Percentiles rank a stretch among this genome's conserved stretches.
Conservation (phyloP, 2,113 vertebrate species). For the Hippolais icterina region DNA sequence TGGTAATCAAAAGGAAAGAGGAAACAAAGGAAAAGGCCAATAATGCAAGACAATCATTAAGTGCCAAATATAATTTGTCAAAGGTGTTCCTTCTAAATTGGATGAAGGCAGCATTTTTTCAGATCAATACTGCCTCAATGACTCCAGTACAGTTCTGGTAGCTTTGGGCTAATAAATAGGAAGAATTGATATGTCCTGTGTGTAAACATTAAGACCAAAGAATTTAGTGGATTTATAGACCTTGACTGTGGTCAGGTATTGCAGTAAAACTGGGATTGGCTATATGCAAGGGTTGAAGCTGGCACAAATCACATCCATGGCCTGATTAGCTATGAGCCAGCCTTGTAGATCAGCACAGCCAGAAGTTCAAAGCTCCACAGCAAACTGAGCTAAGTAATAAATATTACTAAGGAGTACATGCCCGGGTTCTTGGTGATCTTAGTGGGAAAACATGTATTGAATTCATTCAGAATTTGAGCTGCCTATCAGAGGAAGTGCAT, state of each 20-base stretch:
- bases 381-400: neutral
- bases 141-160: neutral
- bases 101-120: neutral
- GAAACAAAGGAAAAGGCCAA: neutral
- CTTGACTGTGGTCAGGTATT: neutral
- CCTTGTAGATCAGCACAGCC: neutral
- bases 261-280: neutral
- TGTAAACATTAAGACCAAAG: neutral
- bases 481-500: neutral
- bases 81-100: neutral
- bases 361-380: neutral
- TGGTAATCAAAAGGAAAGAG: neutral
- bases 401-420: neutral
- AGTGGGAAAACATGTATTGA: neutral
- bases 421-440: neutral
- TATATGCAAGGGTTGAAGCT: neutral
- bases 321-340: neutral
- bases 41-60: neutral
- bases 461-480: neutral
- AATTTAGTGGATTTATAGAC: neutral
- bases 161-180: neutral
- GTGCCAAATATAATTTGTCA: conserved; percentile 6
- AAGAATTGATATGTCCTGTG: neutral
- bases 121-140: neutral
- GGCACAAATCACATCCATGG: neutral